Evolutionary conservation across 2,113 vertebrate species (phyloP).

Genomic region (Hassar affinis): DNA sequence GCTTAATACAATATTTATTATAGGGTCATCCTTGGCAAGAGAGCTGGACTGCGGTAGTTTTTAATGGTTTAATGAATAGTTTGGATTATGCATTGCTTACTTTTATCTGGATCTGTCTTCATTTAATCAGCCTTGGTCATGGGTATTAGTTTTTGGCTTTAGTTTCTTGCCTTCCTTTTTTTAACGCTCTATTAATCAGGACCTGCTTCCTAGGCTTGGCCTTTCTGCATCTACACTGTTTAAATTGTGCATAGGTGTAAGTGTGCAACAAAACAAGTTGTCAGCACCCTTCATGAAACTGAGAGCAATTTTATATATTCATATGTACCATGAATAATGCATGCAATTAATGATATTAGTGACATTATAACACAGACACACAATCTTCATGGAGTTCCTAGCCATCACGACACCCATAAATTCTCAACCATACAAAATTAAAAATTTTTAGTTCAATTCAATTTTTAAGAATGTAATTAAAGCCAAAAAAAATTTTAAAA

Average conservation of each 20-base stretch:
- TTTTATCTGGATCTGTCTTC: background rate
- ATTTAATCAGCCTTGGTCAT: background rate
- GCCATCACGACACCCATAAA: background rate
- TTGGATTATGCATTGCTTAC: background rate
- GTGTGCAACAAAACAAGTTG: background rate
- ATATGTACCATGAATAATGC: background rate
- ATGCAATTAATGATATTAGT: background rate
- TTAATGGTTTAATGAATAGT: background rate
- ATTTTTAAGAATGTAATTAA: no score
- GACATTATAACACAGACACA: background rate
- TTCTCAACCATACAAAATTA: background rate
- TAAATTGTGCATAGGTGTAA: background rate
- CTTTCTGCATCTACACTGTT: background rate
- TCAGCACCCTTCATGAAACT: background rate
- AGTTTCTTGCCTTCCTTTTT: background rate
- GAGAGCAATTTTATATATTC: background rate
- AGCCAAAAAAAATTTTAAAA: background rate
- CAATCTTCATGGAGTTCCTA: background rate
- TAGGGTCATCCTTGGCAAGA: background rate
- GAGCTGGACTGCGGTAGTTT: background rate
- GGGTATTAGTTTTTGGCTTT: background rate
- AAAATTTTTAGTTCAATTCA: background rate
- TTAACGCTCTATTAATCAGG: background rate
- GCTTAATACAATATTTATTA: slow-evolving; percentile 3
- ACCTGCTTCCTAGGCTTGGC: background rate